Conservation (phyloP, 1,140 invertebrate genomes). For the Pachyrhynchus sulphureomaculatus region DNA sequence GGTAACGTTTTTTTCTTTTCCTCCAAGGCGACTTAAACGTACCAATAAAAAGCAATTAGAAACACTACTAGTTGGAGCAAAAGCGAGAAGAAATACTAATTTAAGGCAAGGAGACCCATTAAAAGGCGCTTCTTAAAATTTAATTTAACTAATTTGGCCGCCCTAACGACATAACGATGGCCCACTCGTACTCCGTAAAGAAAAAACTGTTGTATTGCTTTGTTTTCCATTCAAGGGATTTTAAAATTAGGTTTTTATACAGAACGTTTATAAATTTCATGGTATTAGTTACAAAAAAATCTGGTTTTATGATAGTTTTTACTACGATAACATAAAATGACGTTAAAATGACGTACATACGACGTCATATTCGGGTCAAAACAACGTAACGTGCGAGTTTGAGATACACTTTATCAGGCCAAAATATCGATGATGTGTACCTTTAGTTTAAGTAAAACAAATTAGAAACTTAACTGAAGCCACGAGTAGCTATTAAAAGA, state of each 20-base stretch:
- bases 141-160: slow-evolving; percentile 39
- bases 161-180: slow-evolving; percentile 33
- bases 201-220: neutral
- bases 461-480: no score
- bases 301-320: no score
- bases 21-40: neutral
- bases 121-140: slow-evolving; percentile 33
- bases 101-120: slow-evolving; percentile 13
- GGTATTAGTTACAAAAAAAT: no score
- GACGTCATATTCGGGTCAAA: no score
- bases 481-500: neutral
- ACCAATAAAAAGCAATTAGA: slow-evolving; percentile 16
- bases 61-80: slow-evolving; percentile 13
- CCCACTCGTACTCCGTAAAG: neutral
- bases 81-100: slow-evolving; percentile 7
- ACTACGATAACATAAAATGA: no score
- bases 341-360: no score
- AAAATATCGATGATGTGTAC: no score
- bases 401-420: no score
- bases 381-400: no score
- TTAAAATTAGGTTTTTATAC: no score
- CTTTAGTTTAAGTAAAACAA: no score
- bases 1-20: neutral
- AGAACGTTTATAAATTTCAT: no score
- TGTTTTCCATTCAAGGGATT: neutral